Base-by-base conservation (phyloP, 1,140 invertebrate genomes). In the Lepidurus packardi region DNA sequence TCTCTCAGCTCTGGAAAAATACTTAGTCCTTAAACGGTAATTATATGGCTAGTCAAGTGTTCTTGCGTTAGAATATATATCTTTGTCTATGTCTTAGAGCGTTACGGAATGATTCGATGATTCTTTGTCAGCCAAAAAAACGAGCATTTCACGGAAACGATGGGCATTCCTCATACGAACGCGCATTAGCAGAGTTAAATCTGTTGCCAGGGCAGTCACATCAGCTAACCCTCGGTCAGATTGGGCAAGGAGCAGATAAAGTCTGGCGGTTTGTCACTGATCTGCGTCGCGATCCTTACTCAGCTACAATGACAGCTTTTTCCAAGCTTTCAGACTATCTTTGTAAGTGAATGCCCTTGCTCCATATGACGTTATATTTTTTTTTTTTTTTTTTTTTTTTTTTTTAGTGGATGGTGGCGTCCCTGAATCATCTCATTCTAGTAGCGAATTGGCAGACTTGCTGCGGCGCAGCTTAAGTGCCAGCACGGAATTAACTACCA, bases 181-280 rank as follows among this genome's bases (percentile, higher is more conserved):
- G 73, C 82, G 95, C 94, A 0, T 95, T 96, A 83, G 91, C 92
- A 43, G 93, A 95, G 81, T 86, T 96, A 44, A 90, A 94, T 82
- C 87, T 96, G 45, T 92, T 94, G 86, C 87, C 90, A 79, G 91
- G 94, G 1, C 77, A 24, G n/a, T 77, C 25, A 42, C 13, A 73
- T 77, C 41, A 43, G 77, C 77, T 74, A 77, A 42, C 73, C 25
- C 74, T 75, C 21, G 80, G 73, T 79, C 74, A 75, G 16, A 53
- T 79, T 43, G 45, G 53, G 10, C 47, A 90, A 80, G 85, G 88
- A 8, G 86, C 90, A 0, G 85, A 91, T 84, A 88, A 89, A 76
- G 87, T 91, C 13, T 90, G 91, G 91, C 90, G 88, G 81, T 88
- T 93, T 81, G 87, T 92, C 8, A 89, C 88, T 42, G 91, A 91